Conservation (phyloP, 2,113 vertebrate species). For the Otolemur garnettii region DNA sequence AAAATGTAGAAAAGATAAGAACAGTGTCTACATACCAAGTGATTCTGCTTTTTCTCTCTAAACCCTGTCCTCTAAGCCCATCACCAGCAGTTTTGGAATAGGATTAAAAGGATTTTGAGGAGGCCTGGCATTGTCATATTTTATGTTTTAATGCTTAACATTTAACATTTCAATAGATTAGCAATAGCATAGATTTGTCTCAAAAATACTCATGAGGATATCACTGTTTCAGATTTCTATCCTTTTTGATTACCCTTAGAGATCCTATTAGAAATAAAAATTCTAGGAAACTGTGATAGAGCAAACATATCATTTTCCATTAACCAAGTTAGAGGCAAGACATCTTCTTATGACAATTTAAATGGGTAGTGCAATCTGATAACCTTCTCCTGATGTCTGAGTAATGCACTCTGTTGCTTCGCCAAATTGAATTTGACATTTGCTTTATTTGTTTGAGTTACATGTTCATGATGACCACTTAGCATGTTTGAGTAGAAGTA, state of each 20-base stretch:
- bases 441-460: conserved; percentile 19
- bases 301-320: conserved; percentile 11
- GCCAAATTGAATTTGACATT: neutral
- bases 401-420: neutral
- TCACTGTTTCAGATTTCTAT: neutral
- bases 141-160: no score
- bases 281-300: neutral
- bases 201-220: neutral
- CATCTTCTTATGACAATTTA: neutral
- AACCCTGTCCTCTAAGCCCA: rapidly evolving
- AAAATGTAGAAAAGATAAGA: neutral
- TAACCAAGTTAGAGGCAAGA: neutral
- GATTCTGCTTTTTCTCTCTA: neutral
- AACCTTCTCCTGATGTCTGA: neutral
- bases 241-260: neutral
- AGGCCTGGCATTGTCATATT: neutral
- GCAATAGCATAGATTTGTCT: neutral
- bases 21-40: neutral
- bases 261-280: neutral
- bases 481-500: neutral
- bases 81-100: neutral
- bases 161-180: neutral
- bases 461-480: neutral
- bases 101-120: neutral
- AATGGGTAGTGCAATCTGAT: neutral